Percentiles rank a stretch among this genome's conserved stretches.
Conservation (phyloP, 2,888 invertebrate genomes). For the Drosophila diplacantha region DNA sequence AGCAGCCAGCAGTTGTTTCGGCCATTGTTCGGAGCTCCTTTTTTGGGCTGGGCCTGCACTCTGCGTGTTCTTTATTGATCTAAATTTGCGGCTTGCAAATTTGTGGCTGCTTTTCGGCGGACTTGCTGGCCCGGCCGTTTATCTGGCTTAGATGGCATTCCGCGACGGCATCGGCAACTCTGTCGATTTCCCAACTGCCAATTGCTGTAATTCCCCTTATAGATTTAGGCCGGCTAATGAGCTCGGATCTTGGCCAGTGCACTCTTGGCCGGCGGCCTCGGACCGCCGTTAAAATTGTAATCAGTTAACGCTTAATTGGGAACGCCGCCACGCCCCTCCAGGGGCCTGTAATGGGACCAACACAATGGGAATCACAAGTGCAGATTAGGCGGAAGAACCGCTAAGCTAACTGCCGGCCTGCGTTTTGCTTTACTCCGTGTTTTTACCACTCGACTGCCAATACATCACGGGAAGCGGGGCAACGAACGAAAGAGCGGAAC, state of each 20-base stretch:
- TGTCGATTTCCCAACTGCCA: slow-evolving; percentile 23
- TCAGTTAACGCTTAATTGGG: slow-evolving; percentile 68
- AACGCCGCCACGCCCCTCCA: slow-evolving; percentile 39
- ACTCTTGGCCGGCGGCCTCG: slow-evolving; percentile 48
- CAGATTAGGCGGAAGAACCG: slow-evolving; percentile 35
- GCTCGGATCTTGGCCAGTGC: slow-evolving; percentile 51
- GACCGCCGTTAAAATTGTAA: slow-evolving; percentile 60
- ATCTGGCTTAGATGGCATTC: slow-evolving; percentile 50
- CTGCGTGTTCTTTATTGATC: slow-evolving; percentile 62
- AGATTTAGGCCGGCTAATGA: slow-evolving; percentile 60
- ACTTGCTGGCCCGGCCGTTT: slow-evolving; percentile 30
- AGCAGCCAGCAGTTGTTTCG: slow-evolving; percentile 32
- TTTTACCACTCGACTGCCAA: slow-evolving; percentile 53
- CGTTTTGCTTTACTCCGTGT: slow-evolving; percentile 44
- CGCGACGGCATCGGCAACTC: slow-evolving; percentile 27
- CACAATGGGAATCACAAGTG: slow-evolving; percentile 22
- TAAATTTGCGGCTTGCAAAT: slow-evolving; percentile 56
- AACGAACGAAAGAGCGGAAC: slow-evolving; percentile 46
- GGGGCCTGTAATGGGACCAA: slow-evolving; percentile 20
- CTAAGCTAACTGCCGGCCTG: slow-evolving; percentile 27
- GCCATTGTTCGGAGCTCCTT: slow-evolving; percentile 42
- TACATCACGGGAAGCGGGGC: slow-evolving; percentile 54
- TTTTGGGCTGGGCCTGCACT: slow-evolving; percentile 35
- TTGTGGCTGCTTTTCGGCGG: slow-evolving; percentile 28
- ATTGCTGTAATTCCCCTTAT: slow-evolving; percentile 63